Conservation (phyloP, 2,888 invertebrate species). For the Steinernema hermaphroditum region DNA sequence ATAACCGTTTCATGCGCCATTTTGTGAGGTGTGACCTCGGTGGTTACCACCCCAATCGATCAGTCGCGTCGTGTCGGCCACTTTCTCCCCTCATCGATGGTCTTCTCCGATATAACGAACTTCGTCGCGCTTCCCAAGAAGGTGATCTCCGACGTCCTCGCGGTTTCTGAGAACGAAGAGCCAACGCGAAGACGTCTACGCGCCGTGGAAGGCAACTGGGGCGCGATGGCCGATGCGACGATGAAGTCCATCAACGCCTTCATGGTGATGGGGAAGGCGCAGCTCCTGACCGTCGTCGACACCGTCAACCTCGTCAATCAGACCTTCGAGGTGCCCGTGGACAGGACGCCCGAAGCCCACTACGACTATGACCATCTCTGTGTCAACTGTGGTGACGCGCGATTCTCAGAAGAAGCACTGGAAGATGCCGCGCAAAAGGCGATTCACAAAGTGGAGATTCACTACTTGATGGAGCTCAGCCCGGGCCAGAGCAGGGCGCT, state of each 20-base stretch:
- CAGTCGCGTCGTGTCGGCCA: too few relatives aligned
- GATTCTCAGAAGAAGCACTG: not conserved
- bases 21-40: too few relatives aligned
- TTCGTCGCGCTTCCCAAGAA: too few relatives aligned
- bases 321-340: not conserved
- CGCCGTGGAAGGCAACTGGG: too few relatives aligned
- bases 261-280: not conserved
- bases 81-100: too few relatives aligned
- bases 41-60: too few relatives aligned
- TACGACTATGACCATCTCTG: conserved; percentile 5
- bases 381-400: not conserved
- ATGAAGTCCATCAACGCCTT: conserved; percentile 19
- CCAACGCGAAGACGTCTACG: too few relatives aligned
- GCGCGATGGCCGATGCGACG: too few relatives aligned
- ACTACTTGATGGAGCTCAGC: not conserved
- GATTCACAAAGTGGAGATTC: not conserved
- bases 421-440: conserved; percentile 10
- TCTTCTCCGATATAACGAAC: too few relatives aligned
- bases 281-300: conserved; percentile 21
- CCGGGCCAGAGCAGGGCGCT: not conserved
- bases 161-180: too few relatives aligned
- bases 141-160: too few relatives aligned
- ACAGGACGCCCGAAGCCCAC: not conserved
- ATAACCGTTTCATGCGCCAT: too few relatives aligned
- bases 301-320: conserved; percentile 19